Percentiles rank a stretch among this genome's conserved stretches.
Conservation (phyloP, 2,113 vertebrate genomes). For the Opisthocomus hoazin region DNA sequence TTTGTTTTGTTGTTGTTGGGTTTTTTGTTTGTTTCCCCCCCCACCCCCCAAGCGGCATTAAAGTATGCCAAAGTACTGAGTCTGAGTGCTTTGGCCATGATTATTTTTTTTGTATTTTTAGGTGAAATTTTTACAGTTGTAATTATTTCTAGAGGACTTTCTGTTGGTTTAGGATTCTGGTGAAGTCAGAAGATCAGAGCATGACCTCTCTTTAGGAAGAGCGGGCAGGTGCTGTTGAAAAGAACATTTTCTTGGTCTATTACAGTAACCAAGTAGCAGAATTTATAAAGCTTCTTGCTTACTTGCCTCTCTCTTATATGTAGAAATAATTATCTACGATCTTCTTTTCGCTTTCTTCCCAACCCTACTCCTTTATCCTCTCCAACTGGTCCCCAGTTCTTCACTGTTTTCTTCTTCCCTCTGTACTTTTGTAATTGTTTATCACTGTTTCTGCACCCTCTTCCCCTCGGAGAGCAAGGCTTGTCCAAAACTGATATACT, state of each 20-base stretch:
- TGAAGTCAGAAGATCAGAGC: neutral
- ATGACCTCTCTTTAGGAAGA: neutral
- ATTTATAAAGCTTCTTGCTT: neutral
- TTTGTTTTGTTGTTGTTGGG: neutral
- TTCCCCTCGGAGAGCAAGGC: neutral
- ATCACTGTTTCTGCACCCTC: neutral
- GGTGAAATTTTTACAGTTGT: neutral
- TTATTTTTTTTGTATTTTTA: neutral
- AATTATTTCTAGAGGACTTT: neutral
- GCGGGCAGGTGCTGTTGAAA: neutral
- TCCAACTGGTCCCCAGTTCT: accelerated
- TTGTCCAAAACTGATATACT: neutral
- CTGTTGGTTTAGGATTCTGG: neutral
- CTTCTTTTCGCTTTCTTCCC: neutral
- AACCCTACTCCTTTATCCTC: accelerated
- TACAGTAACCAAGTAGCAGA: neutral
- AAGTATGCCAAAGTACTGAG: neutral
- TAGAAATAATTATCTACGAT: neutral
- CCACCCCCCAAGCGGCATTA: neutral
- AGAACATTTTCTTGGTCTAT: neutral
- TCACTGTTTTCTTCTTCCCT: neutral
- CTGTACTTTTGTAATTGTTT: neutral
- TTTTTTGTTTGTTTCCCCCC: neutral
- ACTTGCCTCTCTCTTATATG: neutral
- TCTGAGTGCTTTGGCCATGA: neutral